Evolutionary conservation across 2,113 vertebrate genomes (phyloP).

Genomic region (Trogon melanurus): DNA sequence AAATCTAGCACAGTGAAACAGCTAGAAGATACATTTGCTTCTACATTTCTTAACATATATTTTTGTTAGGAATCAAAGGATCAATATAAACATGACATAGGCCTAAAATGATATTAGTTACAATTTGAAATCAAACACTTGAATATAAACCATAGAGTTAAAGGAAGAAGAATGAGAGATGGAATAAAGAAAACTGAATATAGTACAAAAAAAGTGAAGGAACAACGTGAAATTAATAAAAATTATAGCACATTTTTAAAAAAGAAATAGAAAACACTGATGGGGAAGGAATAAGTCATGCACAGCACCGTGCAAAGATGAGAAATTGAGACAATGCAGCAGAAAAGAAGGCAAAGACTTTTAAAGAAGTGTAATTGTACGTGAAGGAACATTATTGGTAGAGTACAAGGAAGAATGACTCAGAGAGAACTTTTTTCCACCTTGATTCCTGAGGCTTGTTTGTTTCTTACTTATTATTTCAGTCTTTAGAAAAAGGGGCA

Average conservation of each 20-base stretch:
- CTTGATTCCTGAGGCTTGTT: background rate
- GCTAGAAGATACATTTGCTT: background rate
- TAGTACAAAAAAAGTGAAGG: background rate
- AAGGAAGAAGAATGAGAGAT: background rate
- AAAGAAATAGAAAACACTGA: background rate
- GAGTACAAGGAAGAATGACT: background rate
- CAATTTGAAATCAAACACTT: background rate
- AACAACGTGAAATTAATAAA: background rate
- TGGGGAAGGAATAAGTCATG: background rate
- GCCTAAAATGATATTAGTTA: background rate
- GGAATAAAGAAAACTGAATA: background rate
- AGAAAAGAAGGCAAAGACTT: background rate
- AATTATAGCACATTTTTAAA: background rate
- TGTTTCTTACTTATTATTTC: background rate
- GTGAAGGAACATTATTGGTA: background rate
- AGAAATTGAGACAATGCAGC: background rate
- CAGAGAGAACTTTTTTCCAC: background rate
- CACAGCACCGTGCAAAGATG: background rate
- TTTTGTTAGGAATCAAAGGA: background rate
- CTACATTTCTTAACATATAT: background rate
- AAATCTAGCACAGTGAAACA: background rate
- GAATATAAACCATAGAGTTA: background rate
- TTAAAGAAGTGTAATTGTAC: background rate
- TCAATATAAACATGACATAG: background rate
- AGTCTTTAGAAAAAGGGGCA: background rate